phyloP scores from a whole-genome alignment of 2,888 invertebrate genomes.

The Athripsodes cinereus region DNA sequence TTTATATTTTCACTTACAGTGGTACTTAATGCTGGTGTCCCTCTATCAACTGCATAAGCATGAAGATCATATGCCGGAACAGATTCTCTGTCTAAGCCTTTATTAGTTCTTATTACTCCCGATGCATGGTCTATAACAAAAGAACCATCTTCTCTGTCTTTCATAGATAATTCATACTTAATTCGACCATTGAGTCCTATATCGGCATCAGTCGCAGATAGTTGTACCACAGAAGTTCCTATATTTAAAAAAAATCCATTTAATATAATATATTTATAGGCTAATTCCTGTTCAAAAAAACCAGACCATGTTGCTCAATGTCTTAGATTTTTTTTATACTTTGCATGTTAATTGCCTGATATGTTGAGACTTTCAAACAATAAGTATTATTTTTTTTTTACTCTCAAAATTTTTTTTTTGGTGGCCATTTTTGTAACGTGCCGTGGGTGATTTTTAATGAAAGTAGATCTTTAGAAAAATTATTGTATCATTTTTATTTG shows the following conservation, averaged over 20 bases:
- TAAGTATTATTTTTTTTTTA: too few relatives aligned
- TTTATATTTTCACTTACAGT: slow-evolving; percentile 35
- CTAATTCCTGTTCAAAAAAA: too few relatives aligned
- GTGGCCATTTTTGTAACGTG: too few relatives aligned
- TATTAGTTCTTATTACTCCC: slow-evolving; percentile 85
- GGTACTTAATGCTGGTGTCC: slow-evolving; percentile 69
- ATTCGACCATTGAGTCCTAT: slow-evolving; percentile 83
- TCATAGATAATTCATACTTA: slow-evolving; percentile 67
- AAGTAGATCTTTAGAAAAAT: too few relatives aligned
- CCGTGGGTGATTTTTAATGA: too few relatives aligned
- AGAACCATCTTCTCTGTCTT: slow-evolving; percentile 76
- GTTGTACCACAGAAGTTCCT: slow-evolving; percentile 70
- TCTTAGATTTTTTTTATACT: too few relatives aligned
- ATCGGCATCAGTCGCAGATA: slow-evolving; percentile 79
- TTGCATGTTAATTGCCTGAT: too few relatives aligned
- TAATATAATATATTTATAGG: too few relatives aligned
- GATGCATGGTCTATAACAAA: slow-evolving; percentile 90
- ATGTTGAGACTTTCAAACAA: too few relatives aligned
- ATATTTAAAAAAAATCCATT: slow-evolving; percentile 13
- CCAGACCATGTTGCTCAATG: too few relatives aligned
- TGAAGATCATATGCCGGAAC: slow-evolving; percentile 77
- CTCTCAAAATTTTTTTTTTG: too few relatives aligned
- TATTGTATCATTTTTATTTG: too few relatives aligned
- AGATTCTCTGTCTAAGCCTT: slow-evolving; percentile 86
- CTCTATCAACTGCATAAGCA: slow-evolving; percentile 86